Evolutionary conservation across 2,113 vertebrate genomes (phyloP).

Genomic region (Pseudorasbora parva): DNA sequence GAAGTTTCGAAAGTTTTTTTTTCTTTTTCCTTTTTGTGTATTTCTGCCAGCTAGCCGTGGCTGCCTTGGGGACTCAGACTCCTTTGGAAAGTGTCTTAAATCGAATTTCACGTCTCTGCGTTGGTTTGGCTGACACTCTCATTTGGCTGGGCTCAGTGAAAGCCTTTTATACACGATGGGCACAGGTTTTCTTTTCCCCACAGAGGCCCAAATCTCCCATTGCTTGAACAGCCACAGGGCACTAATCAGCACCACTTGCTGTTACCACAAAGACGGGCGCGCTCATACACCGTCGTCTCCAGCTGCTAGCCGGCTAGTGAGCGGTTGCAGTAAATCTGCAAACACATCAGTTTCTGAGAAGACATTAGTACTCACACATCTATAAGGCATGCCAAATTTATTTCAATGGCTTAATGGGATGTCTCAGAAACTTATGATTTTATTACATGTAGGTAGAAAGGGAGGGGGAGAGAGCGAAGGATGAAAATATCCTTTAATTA

Average conservation of each 20-base stretch:
- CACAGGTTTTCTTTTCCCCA: slow-evolving; percentile 29
- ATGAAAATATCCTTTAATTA: slow-evolving; percentile 18
- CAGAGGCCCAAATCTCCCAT: not conserved
- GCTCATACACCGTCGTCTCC: not conserved
- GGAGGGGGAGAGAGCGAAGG: not conserved
- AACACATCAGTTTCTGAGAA: slow-evolving; percentile 25
- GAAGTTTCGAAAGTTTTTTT: slow-evolving; percentile 48
- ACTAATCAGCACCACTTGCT: slow-evolving; percentile 10
- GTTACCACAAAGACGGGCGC: not conserved
- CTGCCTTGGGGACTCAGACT: slow-evolving; percentile 26
- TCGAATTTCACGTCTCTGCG: slow-evolving; percentile 62
- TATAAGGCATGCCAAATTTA: slow-evolving; percentile 20
- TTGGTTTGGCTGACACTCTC: slow-evolving; percentile 46
- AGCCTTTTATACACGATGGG: slow-evolving; percentile 45
- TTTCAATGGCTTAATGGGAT: slow-evolving; percentile 30
- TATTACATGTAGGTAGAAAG: not conserved
- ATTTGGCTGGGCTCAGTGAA: slow-evolving; percentile 43
- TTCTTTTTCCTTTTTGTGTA: slow-evolving; percentile 59
- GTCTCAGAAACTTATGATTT: slow-evolving; percentile 17
- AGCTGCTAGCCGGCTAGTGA: not conserved
- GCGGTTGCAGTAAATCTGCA: slow-evolving; percentile 19
- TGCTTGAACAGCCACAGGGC: slow-evolving; percentile 1
- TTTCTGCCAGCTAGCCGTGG: slow-evolving; percentile 26
- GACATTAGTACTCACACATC: slow-evolving; percentile 11
- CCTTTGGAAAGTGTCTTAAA: slow-evolving; percentile 52